Percentiles rank a stretch among this genome's conserved stretches.
These are phyloP conservation scores for Oryzias curvinotus DNA, from an alignment of 2,113 vertebrate species.

Conservation along the genomic window DNA sequence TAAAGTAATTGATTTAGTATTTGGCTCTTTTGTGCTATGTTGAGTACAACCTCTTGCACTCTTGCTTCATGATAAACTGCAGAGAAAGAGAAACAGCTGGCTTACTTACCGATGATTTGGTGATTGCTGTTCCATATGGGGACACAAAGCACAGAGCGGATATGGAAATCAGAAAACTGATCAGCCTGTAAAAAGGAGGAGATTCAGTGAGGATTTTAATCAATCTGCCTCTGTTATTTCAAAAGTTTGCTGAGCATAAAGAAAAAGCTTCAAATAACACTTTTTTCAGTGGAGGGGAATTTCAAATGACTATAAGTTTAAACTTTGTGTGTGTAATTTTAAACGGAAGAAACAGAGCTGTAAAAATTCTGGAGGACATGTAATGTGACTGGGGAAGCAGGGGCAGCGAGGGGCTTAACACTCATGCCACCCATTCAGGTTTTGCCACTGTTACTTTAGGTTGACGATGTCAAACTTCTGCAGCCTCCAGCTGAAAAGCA, in stretches of 20 bases:
- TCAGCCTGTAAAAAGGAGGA: slow-evolving; percentile 83
- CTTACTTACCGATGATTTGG: slow-evolving; percentile 95
- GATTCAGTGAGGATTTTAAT: slow-evolving; percentile 1
- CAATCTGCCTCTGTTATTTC: not conserved
- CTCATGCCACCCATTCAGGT: slow-evolving; percentile 2
- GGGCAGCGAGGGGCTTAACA: not conserved
- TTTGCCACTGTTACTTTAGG: slow-evolving; percentile 15
- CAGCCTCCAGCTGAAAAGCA: slow-evolving; percentile 6
- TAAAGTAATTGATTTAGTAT: no score
- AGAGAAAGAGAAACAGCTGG: not conserved
- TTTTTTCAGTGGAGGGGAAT: no score
- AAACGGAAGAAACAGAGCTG: no score
- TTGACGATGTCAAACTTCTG: slow-evolving; percentile 17
- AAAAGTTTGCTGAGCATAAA: not conserved
- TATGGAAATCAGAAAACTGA: slow-evolving; percentile 97
- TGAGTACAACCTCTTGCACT: no score
- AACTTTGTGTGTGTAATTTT: no score
- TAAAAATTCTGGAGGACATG: not conserved
- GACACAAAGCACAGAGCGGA: slow-evolving; percentile 96
- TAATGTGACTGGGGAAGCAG: not conserved
- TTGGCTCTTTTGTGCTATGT: no score
- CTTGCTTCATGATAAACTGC: not conserved
- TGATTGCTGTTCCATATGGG: slow-evolving; percentile 99
- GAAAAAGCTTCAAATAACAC: no score
- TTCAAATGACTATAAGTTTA: no score